Percentiles rank a stretch among this genome's conserved stretches.
Conservation (phyloP, 1,140 invertebrate species). For the Neuroterus valhalla region DNA sequence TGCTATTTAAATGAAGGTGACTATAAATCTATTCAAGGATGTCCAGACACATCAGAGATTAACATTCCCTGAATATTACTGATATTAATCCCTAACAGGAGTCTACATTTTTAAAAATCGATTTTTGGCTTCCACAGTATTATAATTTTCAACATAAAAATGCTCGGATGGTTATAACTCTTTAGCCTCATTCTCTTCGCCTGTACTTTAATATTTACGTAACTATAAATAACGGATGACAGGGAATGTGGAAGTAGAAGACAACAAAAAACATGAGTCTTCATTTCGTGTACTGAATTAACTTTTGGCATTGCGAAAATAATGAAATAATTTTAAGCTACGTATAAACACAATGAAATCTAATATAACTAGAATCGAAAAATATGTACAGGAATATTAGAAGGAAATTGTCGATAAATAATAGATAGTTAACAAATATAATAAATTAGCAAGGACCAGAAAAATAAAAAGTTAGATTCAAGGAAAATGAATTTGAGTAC, state of each 20-base stretch:
- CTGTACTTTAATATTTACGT: constrained; percentile 26
- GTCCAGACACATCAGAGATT: constrained; percentile 16
- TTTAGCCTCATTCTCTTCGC: background rate
- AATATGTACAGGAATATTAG: too few relatives aligned
- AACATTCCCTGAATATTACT: constrained; percentile 4
- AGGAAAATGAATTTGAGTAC: too few relatives aligned
- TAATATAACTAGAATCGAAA: too few relatives aligned
- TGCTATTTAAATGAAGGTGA: constrained; percentile 22
- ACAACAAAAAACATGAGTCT: constrained; percentile 23
- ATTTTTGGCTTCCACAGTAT: background rate
- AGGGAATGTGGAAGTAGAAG: constrained; percentile 18
- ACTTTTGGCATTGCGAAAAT: constrained; percentile 4
- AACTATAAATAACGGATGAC: constrained; percentile 29
- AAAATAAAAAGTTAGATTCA: too few relatives aligned
- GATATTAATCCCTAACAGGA: background rate
- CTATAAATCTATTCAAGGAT: constrained; percentile 17
- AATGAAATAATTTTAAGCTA: background rate
- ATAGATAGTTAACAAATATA: too few relatives aligned
- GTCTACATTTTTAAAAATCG: background rate
- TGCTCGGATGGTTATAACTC: background rate
- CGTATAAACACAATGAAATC: too few relatives aligned
- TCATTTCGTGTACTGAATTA: constrained; percentile 10
- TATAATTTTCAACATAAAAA: background rate
- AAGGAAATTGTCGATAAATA: too few relatives aligned
- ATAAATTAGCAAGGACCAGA: too few relatives aligned